Percentiles rank a stretch among this genome's conserved stretches.
These are phyloP conservation scores for Psittacula derbiana DNA, from an alignment of 2,797 vertebrate genomes.

Conservation along the genomic window DNA sequence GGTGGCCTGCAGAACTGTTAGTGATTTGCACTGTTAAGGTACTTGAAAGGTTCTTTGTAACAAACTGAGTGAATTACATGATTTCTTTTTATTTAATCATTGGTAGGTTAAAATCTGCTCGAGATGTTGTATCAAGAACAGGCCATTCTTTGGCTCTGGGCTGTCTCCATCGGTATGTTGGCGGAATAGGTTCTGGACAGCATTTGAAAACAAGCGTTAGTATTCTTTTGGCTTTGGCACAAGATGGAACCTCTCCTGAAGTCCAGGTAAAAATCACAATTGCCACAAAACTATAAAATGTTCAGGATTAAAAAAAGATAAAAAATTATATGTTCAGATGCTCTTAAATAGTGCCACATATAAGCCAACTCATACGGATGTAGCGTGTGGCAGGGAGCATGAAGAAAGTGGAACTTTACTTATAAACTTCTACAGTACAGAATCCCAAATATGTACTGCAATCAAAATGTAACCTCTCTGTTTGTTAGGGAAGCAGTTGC, in stretches of 20 bases:
- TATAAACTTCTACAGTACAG: neutral
- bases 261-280: constrained; percentile 85
- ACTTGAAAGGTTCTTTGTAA: neutral
- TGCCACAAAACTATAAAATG: neutral
- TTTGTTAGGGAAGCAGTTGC: neutral
- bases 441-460: neutral
- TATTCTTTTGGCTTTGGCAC: constrained; percentile 94
- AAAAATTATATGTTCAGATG: neutral
- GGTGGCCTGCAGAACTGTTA: neutral
- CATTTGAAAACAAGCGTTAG: constrained; percentile 99
- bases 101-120: constrained; percentile 92
- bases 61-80: neutral
- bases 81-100: neutral
- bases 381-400: fast-evolving
- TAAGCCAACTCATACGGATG: neutral
- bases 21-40: neutral
- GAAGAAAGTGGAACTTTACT: neutral
- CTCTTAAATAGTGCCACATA: neutral
- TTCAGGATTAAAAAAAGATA: neutral
- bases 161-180: constrained; percentile 97
- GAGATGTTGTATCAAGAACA: constrained; percentile 97
- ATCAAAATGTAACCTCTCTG: neutral
- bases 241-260: constrained; percentile 96
- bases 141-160: constrained; percentile 98
- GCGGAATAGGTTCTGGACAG: constrained; percentile 97